These are phyloP conservation scores for Oreamnos americanus DNA, from an alignment of 2,113 vertebrate genomes.

Conservation along the genomic window DNA sequence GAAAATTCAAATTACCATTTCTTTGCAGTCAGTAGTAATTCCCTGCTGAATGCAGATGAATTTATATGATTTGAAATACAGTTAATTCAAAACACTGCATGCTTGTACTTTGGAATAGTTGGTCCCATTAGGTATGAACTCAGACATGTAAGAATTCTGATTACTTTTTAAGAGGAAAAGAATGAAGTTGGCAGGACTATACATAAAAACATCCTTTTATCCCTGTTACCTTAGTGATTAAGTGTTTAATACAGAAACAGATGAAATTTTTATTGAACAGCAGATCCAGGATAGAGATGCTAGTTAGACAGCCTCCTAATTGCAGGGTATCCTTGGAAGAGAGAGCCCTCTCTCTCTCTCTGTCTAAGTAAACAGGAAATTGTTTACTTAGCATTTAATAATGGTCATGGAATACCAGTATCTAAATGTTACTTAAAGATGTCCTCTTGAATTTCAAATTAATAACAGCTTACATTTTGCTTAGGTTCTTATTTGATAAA, in stretches of 20 bases:
- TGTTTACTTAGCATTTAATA: not conserved
- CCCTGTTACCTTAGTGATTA: not conserved
- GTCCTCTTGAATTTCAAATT: not conserved
- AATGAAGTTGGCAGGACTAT: not conserved
- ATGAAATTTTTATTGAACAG: not conserved
- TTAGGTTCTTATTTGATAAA: not conserved
- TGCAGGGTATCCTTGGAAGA: not conserved
- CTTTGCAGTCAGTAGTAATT: not conserved
- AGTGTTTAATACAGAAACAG: not conserved
- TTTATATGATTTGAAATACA: slow-evolving; percentile 7
- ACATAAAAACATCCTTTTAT: not conserved
- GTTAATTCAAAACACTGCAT: slow-evolving; percentile 8
- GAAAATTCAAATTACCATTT: slow-evolving; percentile 32
- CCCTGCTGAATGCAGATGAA: not conserved
- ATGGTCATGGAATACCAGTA: not conserved
- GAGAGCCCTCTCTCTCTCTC: not conserved
- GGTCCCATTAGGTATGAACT: not conserved
- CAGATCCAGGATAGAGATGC: not conserved
- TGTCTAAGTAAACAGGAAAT: not conserved
- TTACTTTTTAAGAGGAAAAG: slow-evolving; percentile 26
- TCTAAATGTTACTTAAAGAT: not conserved
- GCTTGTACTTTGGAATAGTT: not conserved
- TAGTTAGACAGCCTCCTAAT: not conserved
- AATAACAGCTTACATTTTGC: not conserved
- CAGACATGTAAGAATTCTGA: slow-evolving; percentile 19